Evolutionary conservation across 2,888 invertebrate species (phyloP), one percentile per base, ranked within the genome.

Genomic region (Lutraria lutraria): DNA sequence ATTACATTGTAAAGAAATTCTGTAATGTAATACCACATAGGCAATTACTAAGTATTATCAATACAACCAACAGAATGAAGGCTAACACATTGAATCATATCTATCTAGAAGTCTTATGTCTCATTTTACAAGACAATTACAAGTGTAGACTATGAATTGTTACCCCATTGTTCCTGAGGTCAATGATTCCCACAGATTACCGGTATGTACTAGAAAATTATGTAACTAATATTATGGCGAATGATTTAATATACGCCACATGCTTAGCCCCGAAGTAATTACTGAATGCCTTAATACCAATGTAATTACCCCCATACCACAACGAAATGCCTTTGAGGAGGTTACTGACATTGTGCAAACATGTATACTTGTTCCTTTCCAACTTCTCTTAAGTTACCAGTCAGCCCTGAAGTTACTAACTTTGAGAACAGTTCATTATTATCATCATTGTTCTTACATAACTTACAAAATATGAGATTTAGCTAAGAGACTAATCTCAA

Each of bases 101-200:
- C 63, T 25, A n/a, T n/a, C 0, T 10, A 68, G n/a, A 68, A 6
- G n/a, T 12, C 63, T 16, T 8, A 56, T 56, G 12, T 68, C 63
- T 25, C 13, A 68, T 68, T n/a, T 25, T 68, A 68, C 25, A 0
- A 68, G 25, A n/a, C 56, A 68, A 13, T 68, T 68, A 56, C 43
- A 43, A 43, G 43, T 43, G 43, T 43, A 43, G 4, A 43, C 8
- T 8, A 2, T 4, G 43, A 8, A 43, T 43, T 43, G 2, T 43
- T 43, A 43, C 8, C 43, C 63, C 12, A 63, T 8, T 43, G 21
- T 63, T 21, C 63, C n/a, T n/a, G 8, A n/a, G 63, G 63, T 63
- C 21, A 63, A 63, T 63, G 63, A n/a, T n/a, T 63, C n/a, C 43
- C 43, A 63, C 63, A 63, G 63, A 63, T 63, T n/a, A n/a, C n/a